Percentiles rank a stretch among this genome's conserved stretches.
Conservation (phyloP, 2,113 vertebrate genomes). For the Strix uralensis region DNA sequence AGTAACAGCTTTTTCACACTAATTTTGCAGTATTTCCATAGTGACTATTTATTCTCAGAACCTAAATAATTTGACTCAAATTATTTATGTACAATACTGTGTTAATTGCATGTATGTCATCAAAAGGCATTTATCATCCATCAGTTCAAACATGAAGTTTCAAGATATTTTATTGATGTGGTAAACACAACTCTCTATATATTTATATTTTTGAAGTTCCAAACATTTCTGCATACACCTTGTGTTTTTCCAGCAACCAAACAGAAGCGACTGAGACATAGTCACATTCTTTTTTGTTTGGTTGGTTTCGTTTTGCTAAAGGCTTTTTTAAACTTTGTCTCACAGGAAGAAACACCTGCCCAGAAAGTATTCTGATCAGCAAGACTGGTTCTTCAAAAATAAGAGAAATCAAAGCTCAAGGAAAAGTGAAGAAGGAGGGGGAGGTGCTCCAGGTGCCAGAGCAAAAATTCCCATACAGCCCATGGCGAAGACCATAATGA, state of each 20-base stretch:
- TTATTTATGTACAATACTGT: neutral
- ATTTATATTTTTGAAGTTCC: neutral
- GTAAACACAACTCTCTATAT: neutral
- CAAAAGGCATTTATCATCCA: neutral
- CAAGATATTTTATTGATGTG: neutral
- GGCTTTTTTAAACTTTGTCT: neutral
- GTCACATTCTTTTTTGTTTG: neutral
- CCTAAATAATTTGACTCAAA: neutral
- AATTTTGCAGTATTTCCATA: neutral
- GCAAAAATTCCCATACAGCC: neutral
- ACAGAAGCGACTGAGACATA: neutral
- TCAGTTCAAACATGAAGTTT: neutral
- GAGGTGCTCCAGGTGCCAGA: rapidly evolving
- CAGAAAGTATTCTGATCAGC: neutral
- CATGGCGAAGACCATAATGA: neutral
- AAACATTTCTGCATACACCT: neutral
- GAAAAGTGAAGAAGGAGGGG: neutral
- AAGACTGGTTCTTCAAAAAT: neutral
- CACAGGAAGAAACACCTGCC: neutral
- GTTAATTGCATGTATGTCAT: neutral
- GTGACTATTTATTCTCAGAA: neutral
- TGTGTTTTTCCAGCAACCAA: neutral
- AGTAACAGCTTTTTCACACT: neutral
- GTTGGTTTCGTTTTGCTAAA: neutral
- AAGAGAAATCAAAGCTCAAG: neutral